phyloP scores from a whole-genome alignment of 2,113 vertebrate species.

The Micromys minutus region DNA sequence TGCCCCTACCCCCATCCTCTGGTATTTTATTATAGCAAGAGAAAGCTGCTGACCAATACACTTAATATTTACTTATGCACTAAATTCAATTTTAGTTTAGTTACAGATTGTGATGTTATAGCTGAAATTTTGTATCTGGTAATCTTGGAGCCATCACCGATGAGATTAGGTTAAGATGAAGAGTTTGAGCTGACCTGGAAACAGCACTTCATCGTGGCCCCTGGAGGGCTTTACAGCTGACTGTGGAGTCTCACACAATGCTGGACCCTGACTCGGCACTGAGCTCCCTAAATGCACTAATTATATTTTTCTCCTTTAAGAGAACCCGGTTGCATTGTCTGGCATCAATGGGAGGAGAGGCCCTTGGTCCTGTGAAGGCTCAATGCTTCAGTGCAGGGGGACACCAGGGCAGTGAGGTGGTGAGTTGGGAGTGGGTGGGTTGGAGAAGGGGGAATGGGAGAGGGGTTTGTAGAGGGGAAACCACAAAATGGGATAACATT shows the following conservation, averaged over 20 bases:
- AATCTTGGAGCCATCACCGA: not conserved
- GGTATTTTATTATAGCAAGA: not conserved
- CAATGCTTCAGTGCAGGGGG: too few species aligned
- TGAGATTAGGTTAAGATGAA: not conserved
- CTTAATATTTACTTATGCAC: not conserved
- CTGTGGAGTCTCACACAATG: too few species aligned
- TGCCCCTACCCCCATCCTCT: too few species aligned
- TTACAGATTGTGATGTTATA: not conserved
- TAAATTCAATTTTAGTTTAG: not conserved
- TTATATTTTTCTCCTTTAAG: not conserved
- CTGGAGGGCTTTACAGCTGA: not conserved
- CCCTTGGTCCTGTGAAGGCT: too few species aligned
- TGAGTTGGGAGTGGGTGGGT: too few species aligned
- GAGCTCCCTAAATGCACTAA: not conserved
- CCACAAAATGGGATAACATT: too few species aligned
- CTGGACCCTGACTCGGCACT: not conserved
- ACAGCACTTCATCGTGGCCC: not conserved
- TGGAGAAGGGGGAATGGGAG: too few species aligned
- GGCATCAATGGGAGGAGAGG: too few species aligned
- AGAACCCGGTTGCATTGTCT: not conserved
- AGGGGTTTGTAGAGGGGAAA: too few species aligned
- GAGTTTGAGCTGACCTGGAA: not conserved
- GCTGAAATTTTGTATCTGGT: not conserved
- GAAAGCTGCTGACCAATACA: not conserved
- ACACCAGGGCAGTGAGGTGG: too few species aligned